These are phyloP conservation scores for Nyctalus aviator DNA, from an alignment of 2,797 vertebrate genomes.

Conservation along the genomic window DNA sequence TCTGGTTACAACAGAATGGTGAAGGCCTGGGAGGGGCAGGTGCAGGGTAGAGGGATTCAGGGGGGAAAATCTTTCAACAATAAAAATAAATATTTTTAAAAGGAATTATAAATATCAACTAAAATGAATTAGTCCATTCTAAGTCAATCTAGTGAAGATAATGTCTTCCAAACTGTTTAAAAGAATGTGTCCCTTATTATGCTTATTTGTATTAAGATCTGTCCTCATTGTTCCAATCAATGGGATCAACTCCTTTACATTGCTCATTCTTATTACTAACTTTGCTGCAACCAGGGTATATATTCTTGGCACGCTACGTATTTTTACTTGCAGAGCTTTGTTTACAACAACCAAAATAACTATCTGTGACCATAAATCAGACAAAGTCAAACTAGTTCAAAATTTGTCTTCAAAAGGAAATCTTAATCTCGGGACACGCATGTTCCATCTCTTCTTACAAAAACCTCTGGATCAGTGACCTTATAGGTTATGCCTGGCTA, in stretches of 20 bases:
- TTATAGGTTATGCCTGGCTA: background rate
- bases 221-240: background rate
- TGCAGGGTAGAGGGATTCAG: too few species aligned
- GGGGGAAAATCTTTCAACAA: too few species aligned
- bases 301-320: background rate
- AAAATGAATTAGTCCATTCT: background rate
- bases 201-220: background rate
- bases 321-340: constrained; percentile 26
- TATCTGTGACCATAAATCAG: background rate
- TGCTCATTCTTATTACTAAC: background rate
- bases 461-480: background rate
- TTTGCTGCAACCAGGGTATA: background rate
- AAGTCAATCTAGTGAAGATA: background rate
- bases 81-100: too few species aligned
- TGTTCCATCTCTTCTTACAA: constrained; percentile 13
- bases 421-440: background rate
- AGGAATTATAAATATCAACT: background rate
- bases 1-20: background rate
- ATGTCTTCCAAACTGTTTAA: constrained; percentile 6
- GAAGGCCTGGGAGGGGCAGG: too few species aligned
- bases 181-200: background rate
- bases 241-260: background rate
- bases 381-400: background rate
- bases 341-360: background rate
- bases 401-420: constrained; percentile 17